A percentile compares a stretch with the other conserved stretches of the same genome.
Evolutionary conservation across 2,797 vertebrate species (phyloP).

Genomic region (Danionella dracula): DNA sequence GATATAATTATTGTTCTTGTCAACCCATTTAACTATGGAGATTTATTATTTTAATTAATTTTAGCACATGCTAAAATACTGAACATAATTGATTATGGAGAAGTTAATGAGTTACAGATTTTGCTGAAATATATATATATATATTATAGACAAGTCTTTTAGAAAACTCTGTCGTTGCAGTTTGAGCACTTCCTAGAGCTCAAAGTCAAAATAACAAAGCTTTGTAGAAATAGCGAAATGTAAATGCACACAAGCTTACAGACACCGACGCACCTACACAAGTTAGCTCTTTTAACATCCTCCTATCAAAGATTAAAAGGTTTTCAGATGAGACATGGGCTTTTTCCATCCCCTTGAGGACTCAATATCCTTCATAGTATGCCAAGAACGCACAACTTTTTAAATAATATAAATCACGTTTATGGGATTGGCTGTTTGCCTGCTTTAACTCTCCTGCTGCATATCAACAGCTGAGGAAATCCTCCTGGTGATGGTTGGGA

Average conservation of each 20-base stretch:
- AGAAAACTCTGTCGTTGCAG: no score
- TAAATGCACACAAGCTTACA: conserved; percentile 11
- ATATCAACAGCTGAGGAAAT: conserved; percentile 62
- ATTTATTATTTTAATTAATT: no score
- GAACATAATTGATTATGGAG: no score
- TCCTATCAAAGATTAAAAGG: conserved; percentile 68
- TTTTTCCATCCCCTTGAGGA: conserved; percentile 61
- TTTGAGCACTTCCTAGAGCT: conserved; percentile 58
- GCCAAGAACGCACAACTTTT: conserved; percentile 68
- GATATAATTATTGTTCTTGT: no score
- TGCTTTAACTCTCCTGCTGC: conserved; percentile 58
- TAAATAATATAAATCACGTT: conserved; percentile 73
- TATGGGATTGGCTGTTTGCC: conserved; percentile 66
- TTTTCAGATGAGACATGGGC: conserved; percentile 49
- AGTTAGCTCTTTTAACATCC: conserved; percentile 41
- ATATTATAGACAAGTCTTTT: no score
- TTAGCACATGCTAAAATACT: no score
- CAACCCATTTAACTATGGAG: no score
- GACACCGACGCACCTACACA: conserved; percentile 25
- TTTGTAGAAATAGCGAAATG: conserved; percentile 40
- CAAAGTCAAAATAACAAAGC: conserved; percentile 61
- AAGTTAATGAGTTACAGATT: no score
- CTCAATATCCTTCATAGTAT: conserved; percentile 65
- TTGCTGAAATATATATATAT: no score
- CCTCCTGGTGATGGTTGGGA: conserved; percentile 47